Percentiles rank a stretch among this genome's conserved stretches.
Evolutionary conservation across 2,113 vertebrate genomes (phyloP).

Genomic region (Chionomys nivalis): DNA sequence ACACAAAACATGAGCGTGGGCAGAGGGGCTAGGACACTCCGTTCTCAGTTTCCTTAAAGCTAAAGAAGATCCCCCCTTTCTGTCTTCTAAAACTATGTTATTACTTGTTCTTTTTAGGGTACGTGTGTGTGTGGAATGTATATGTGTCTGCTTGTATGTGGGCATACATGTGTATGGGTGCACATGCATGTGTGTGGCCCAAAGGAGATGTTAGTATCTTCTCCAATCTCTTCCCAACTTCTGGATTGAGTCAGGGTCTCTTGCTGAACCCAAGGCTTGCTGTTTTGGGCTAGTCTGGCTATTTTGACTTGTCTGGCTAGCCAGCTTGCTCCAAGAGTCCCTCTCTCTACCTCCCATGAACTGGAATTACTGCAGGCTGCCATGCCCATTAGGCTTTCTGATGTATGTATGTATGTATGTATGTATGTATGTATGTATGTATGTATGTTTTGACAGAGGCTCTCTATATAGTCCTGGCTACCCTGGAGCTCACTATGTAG

Average conservation of each 20-base stretch:
- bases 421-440: too few relatives aligned
- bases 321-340: not conserved
- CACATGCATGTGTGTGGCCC: not conserved
- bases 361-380: not conserved
- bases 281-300: not conserved
- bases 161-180: not conserved
- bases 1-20: not conserved
- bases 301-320: not conserved
- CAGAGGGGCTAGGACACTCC: not conserved
- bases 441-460: too few relatives aligned
- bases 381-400: too few relatives aligned
- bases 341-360: not conserved
- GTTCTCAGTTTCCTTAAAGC: not conserved
- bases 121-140: too few relatives aligned
- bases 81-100: not conserved
- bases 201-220: not conserved
- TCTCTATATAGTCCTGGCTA: not conserved
- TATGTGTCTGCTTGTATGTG: not conserved
- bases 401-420: too few relatives aligned
- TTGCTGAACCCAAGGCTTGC: not conserved
- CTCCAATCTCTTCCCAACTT: not conserved
- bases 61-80: not conserved
- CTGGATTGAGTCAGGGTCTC: not conserved
- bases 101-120: not conserved
- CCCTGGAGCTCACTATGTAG: not conserved